A percentile compares a stretch with the other conserved stretches of the same genome.
phyloP scores from a whole-genome alignment of 2,797 vertebrate genomes.

The Luscinia megarhynchos region DNA sequence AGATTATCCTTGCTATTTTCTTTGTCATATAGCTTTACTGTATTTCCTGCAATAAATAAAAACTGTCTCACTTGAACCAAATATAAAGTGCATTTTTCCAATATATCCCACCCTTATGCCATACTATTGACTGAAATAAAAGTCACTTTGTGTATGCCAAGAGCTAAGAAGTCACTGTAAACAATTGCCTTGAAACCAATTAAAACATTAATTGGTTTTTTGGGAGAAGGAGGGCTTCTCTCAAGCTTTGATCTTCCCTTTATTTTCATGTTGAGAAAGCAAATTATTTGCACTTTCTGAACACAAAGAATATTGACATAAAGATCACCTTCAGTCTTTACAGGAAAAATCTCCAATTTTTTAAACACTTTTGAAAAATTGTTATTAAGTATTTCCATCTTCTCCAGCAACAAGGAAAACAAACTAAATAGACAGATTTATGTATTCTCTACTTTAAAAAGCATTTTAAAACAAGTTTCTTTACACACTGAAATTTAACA shows the following conservation, averaged over 20 bases:
- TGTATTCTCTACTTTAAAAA: not conserved
- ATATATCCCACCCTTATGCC: not conserved
- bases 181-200: not conserved
- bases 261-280: not conserved
- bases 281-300: not conserved
- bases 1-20: not conserved
- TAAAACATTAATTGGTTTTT: not conserved
- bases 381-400: not conserved
- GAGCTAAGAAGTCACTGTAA: not conserved
- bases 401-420: not conserved
- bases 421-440: not conserved
- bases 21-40: not conserved
- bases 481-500: not conserved
- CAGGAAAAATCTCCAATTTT: not conserved
- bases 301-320: not conserved
- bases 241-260: not conserved
- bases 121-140: not conserved
- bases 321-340: not conserved
- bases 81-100: not conserved
- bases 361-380: not conserved
- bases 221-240: not conserved
- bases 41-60: not conserved
- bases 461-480: not conserved
- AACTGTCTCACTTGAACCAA: not conserved
- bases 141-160: not conserved